These are phyloP conservation scores for Mythimna lalbum DNA, from an alignment of 2,888 invertebrate species.

Conservation along the genomic window DNA sequence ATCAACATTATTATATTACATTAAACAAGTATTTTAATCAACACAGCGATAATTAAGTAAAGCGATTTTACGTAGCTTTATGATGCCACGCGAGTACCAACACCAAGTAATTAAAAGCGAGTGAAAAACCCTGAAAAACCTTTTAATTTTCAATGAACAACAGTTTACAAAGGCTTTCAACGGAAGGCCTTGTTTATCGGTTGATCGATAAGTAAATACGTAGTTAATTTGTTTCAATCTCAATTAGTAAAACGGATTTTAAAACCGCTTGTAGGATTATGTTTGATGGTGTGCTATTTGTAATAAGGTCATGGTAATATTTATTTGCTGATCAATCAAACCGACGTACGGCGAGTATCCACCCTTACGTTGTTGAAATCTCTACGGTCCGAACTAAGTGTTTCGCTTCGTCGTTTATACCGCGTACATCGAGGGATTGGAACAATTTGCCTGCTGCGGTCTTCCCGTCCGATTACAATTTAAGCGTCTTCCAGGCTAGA, in stretches of 20 bases:
- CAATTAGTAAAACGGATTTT: conserved; percentile 20
- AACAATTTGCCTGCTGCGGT: too few relatives aligned
- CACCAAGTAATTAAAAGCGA: conserved; percentile 34
- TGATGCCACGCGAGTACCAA: conserved; percentile 24
- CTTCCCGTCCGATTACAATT: too few relatives aligned
- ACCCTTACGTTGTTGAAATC: too few relatives aligned
- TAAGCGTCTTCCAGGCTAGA: too few relatives aligned
- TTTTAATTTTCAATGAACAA: conserved; percentile 35
- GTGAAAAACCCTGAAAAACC: conserved; percentile 30
- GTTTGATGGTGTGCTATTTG: neutral
- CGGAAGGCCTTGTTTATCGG: conserved; percentile 27
- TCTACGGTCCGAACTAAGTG: too few relatives aligned
- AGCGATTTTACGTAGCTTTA: conserved; percentile 27
- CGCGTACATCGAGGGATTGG: too few relatives aligned
- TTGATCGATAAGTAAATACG: conserved; percentile 31
- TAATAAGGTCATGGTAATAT: neutral
- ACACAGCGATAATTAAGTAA: conserved; percentile 40
- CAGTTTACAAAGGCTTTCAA: conserved; percentile 16
- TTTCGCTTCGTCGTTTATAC: too few relatives aligned
- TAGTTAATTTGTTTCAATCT: conserved; percentile 31
- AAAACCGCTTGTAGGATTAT: conserved; percentile 7
- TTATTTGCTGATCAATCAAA: conserved; percentile 6
- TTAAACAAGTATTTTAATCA: conserved; percentile 44
- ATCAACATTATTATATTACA: conserved; percentile 4
- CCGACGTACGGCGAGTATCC: too few relatives aligned